Evolutionary conservation across 1,140 invertebrate species (phyloP).

Genomic region (Magallana angulata): DNA sequence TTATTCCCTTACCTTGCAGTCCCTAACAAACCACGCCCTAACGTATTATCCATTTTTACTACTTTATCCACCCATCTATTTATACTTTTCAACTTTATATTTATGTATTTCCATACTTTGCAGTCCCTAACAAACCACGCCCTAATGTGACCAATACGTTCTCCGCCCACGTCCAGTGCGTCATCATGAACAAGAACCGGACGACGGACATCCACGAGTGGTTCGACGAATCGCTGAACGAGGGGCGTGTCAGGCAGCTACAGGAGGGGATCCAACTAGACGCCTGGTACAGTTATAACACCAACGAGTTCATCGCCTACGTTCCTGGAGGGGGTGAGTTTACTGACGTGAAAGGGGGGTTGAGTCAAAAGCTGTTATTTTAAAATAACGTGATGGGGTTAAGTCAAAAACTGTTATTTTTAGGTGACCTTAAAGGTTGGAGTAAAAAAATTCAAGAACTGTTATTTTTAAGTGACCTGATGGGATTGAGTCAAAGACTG

Average conservation of each 20-base stretch:
- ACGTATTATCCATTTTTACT: too few species aligned
- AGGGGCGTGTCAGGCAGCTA: conserved; percentile 47
- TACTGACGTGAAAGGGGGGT: too few species aligned
- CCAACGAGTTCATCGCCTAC: conserved; percentile 59
- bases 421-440: too few species aligned
- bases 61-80: too few species aligned
- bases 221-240: conserved; percentile 52
- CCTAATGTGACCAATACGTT: conserved; percentile 49
- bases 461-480: too few species aligned
- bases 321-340: not conserved
- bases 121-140: conserved; percentile 40
- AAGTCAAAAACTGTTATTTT: too few species aligned
- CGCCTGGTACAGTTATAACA: conserved; percentile 59
- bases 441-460: too few species aligned
- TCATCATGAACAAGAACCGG: conserved; percentile 56
- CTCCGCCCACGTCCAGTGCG: conserved; percentile 50
- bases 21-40: not conserved
- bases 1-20: conserved; percentile 13
- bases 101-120: not conserved
- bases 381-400: too few species aligned
- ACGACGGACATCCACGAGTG: conserved; percentile 59
- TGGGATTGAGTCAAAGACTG: too few species aligned
- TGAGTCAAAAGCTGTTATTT: too few species aligned
- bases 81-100: too few species aligned
- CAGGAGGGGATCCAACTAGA: conserved; percentile 16